Conservation (phyloP, 2,797 vertebrate genomes). For the Myotis planiceps region DNA sequence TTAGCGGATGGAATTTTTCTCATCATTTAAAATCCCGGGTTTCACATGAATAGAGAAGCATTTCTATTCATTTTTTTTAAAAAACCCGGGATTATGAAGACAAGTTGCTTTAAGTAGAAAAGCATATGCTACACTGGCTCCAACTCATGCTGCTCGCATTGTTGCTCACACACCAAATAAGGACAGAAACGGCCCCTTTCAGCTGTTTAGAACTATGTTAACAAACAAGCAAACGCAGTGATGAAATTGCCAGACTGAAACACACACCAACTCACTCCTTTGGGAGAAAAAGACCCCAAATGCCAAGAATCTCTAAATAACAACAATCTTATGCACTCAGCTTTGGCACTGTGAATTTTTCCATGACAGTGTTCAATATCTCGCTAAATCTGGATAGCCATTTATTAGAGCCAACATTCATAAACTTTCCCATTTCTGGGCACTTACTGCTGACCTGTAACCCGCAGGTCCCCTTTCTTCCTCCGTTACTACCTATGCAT, state of each 20-base stretch:
- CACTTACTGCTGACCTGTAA: background rate
- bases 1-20: background rate
- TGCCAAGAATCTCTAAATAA: conserved; percentile 68
- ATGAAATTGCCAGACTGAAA: conserved; percentile 23
- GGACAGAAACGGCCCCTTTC: conserved; percentile 11
- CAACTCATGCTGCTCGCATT: background rate
- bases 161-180: conserved; percentile 55
- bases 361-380: conserved; percentile 43
- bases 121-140: background rate
- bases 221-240: conserved; percentile 48
- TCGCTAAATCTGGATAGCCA: background rate
- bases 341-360: conserved; percentile 25
- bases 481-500: background rate
- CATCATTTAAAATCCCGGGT: background rate
- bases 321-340: conserved; percentile 8
- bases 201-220: conserved; percentile 44
- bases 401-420: background rate
- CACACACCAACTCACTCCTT: background rate
- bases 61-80: conserved; percentile 16
- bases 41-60: conserved; percentile 10
- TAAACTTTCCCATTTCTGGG: background rate
- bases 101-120: conserved; percentile 46
- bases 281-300: conserved; percentile 42
- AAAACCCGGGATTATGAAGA: background rate
- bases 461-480: background rate